Conservation (phyloP, 2,888 invertebrate species). For the Drosophila pseudotakahashii region DNA sequence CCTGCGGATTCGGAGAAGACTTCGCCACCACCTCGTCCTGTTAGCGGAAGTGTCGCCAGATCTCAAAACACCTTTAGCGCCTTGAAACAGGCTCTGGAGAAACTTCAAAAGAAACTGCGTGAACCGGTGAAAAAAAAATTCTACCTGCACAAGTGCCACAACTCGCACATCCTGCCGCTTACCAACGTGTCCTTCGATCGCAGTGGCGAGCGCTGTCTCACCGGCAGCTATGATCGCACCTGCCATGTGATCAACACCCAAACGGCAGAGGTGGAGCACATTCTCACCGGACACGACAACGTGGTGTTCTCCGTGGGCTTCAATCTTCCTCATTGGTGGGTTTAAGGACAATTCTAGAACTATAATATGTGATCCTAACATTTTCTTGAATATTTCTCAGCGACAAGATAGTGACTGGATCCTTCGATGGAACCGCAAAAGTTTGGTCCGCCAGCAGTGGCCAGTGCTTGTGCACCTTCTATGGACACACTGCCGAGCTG, state of each 20-base stretch:
- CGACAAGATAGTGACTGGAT: conserved; percentile 90
- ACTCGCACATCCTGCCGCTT: conserved; percentile 89
- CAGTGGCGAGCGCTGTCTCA: conserved; percentile 89
- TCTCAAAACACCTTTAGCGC: conserved; percentile 83
- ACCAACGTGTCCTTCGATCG: conserved; percentile 90
- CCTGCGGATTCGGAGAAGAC: background rate
- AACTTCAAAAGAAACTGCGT: conserved; percentile 87
- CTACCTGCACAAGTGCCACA: conserved; percentile 87
- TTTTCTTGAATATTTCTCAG: conserved; percentile 81
- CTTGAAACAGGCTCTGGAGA: conserved; percentile 87
- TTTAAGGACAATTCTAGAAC: too few species aligned
- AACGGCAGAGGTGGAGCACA: conserved; percentile 88
- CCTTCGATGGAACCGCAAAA: conserved; percentile 91
- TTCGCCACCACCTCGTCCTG: conserved; percentile 18
- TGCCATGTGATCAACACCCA: conserved; percentile 92
- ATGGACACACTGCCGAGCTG: conserved; percentile 91
- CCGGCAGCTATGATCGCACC: conserved; percentile 93
- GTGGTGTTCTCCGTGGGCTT: conserved; percentile 92
- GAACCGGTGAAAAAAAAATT: conserved; percentile 87
- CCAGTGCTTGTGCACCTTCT: conserved; percentile 88
- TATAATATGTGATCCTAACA: too few species aligned
- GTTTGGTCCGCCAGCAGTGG: conserved; percentile 90
- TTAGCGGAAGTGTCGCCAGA: conserved; percentile 43
- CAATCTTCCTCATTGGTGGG: conserved; percentile 88
- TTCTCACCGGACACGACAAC: conserved; percentile 91